Percentiles rank a stretch among this genome's conserved stretches.
These are phyloP conservation scores for Meiosimyza decipiens DNA, from an alignment of 2,888 invertebrate genomes.

Conservation along the genomic window DNA sequence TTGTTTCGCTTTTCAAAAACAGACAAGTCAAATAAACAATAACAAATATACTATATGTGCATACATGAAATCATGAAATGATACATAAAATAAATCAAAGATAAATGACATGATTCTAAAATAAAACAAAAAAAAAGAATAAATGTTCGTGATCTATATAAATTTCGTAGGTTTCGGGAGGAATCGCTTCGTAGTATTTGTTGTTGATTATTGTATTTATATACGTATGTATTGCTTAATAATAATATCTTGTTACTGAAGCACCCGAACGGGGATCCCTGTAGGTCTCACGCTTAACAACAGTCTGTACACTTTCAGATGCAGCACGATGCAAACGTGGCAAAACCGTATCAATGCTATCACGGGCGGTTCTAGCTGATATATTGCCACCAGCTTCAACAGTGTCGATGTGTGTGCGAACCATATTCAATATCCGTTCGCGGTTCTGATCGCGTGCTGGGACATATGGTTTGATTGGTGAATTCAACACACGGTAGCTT, in stretches of 20 bases:
- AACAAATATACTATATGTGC: background rate
- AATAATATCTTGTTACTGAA: conserved; percentile 58
- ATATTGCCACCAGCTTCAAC: conserved; percentile 71
- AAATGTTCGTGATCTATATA: conserved; percentile 23
- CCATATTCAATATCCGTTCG: conserved; percentile 72
- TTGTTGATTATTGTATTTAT: background rate
- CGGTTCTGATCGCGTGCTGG: conserved; percentile 76
- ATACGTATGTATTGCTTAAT: conserved; percentile 41
- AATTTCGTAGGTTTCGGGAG: conserved; percentile 18
- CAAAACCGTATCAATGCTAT: conserved; percentile 75
- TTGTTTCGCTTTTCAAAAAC: too few species aligned
- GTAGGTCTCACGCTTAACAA: conserved; percentile 51
- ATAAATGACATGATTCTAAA: background rate
- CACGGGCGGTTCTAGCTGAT: conserved; percentile 71
- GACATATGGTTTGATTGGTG: conserved; percentile 76
- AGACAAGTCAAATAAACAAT: too few species aligned
- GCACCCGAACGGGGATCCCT: conserved; percentile 60
- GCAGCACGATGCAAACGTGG: conserved; percentile 71
- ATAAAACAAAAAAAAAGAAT: conserved; percentile 14
- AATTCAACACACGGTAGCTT: conserved; percentile 70
- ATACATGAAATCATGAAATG: background rate
- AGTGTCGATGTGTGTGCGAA: conserved; percentile 72
- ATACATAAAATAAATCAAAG: background rate
- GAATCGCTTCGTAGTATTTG: background rate
- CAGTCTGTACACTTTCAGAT: conserved; percentile 50